These are phyloP conservation scores for Periophthalmus magnuspinnatus DNA, from an alignment of 2,797 vertebrate species.

Conservation along the genomic window DNA sequence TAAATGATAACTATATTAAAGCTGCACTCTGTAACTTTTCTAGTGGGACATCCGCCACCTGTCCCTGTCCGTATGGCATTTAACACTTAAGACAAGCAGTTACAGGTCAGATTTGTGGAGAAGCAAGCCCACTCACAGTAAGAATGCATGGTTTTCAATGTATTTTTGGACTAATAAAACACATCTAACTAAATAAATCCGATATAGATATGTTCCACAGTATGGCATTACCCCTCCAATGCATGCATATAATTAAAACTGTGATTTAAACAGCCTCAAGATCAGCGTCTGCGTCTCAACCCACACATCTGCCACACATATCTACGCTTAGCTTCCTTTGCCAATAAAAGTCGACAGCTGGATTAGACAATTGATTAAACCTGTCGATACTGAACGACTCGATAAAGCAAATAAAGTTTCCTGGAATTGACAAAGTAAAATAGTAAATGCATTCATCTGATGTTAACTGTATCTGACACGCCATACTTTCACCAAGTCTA, in stretches of 20 bases:
- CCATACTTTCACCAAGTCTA: not conserved
- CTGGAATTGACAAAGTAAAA: not conserved
- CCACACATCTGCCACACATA: not conserved
- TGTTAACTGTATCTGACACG: not conserved
- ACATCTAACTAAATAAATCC: too few species aligned
- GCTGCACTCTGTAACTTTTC: too few species aligned
- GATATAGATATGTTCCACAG: too few species aligned
- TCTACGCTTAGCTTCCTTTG: not conserved
- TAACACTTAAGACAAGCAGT: too few species aligned
- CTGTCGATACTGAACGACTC: not conserved
- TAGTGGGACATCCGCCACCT: too few species aligned
- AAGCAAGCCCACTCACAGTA: too few species aligned
- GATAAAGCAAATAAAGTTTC: not conserved
- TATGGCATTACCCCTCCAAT: not conserved
- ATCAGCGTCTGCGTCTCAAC: not conserved
- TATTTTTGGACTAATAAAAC: too few species aligned
- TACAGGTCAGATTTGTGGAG: too few species aligned
- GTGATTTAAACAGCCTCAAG: too few species aligned
- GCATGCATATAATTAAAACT: too few species aligned
- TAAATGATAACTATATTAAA: too few species aligned
- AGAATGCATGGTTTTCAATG: too few species aligned
- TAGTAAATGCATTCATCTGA: not conserved
- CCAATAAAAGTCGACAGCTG: not conserved
- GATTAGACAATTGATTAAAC: not conserved
- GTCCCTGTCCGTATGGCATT: not conserved